Evolutionary conservation across 2,113 vertebrate genomes (phyloP).

Genomic region (Riparia riparia): DNA sequence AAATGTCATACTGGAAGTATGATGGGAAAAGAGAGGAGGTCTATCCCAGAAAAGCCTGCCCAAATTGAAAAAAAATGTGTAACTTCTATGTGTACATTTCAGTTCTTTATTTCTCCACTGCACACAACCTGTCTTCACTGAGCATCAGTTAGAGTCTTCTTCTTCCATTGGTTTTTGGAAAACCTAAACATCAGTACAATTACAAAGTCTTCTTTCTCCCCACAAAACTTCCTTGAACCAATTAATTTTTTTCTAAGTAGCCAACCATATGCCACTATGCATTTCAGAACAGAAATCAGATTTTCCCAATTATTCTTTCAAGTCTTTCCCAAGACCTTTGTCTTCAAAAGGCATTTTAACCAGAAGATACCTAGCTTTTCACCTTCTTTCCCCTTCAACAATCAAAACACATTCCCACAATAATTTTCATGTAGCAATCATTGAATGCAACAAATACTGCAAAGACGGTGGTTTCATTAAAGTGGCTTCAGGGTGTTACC

Average conservation of each 20-base stretch:
- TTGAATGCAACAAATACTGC: background rate
- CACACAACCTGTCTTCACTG: background rate
- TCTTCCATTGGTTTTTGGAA: background rate
- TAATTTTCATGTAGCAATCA: background rate
- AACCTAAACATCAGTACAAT: background rate
- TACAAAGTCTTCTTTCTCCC: background rate
- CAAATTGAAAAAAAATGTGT: background rate
- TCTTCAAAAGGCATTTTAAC: background rate
- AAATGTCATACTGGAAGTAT: background rate
- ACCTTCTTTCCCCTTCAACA: background rate
- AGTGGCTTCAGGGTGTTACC: background rate
- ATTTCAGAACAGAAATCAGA: background rate
- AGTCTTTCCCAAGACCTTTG: no score
- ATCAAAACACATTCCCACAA: background rate
- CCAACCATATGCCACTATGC: rapidly evolving
- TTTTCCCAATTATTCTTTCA: background rate
- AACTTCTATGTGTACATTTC: background rate
- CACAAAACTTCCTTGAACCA: background rate
- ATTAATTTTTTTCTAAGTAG: background rate
- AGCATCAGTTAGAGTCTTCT: background rate
- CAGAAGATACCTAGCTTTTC: background rate
- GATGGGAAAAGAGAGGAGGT: background rate
- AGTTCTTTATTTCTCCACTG: background rate
- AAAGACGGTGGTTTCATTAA: background rate
- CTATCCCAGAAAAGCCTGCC: background rate